Conservation (phyloP, 2,888 invertebrate genomes). For the Limenitis camilla region DNA sequence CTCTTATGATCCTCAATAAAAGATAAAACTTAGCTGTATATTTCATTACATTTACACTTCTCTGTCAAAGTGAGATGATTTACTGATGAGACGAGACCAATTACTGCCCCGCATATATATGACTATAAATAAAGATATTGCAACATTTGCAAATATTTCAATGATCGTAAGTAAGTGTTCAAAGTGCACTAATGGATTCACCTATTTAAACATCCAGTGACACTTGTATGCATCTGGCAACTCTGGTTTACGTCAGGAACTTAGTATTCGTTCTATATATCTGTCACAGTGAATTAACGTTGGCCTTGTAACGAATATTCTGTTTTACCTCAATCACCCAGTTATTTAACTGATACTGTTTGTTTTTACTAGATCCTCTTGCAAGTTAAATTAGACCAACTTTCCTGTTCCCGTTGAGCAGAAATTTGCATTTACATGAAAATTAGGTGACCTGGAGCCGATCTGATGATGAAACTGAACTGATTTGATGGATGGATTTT, state of each 20-base stretch:
- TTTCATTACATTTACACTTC: too few relatives aligned
- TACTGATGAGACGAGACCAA: too few relatives aligned
- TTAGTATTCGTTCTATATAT: constrained; percentile 10
- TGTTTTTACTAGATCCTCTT: background rate
- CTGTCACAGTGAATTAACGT: constrained; percentile 5
- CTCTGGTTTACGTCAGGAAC: constrained; percentile 18
- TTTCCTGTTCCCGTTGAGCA: too few relatives aligned
- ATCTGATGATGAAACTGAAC: too few relatives aligned
- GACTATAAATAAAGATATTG: background rate
- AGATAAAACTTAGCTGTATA: too few relatives aligned
- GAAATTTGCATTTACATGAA: too few relatives aligned
- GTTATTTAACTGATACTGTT: background rate
- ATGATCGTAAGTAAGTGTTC: constrained; percentile 17
- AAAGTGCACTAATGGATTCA: constrained; percentile 12
- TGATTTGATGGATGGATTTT: too few relatives aligned
- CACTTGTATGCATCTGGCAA: constrained; percentile 23
- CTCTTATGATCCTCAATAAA: too few relatives aligned
- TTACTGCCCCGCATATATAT: too few relatives aligned
- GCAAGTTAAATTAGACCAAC: too few relatives aligned
- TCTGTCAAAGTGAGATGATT: too few relatives aligned
- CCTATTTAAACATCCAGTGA: constrained; percentile 15
- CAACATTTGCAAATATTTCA: constrained; percentile 4
- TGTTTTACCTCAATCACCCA: constrained; percentile 11
- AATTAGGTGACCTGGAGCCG: too few relatives aligned
- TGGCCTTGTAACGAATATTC: constrained; percentile 12